Evolutionary conservation across 2,797 vertebrate genomes (phyloP).

Genomic region (Craterocephalus amniculus): DNA sequence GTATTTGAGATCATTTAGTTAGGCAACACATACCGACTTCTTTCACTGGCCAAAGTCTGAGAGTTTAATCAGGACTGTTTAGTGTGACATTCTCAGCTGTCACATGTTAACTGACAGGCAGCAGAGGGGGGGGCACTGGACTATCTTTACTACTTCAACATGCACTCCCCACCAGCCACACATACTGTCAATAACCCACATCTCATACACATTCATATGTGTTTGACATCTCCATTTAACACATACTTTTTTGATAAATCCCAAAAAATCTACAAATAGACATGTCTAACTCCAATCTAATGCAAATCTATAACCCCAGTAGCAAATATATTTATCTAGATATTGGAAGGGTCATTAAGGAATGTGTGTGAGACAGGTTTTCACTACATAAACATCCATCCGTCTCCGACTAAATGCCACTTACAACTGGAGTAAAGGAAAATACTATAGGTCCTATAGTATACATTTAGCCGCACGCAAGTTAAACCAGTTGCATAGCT

Average conservation of each 20-base stretch:
- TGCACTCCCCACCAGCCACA: background rate
- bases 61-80: conserved; percentile 51
- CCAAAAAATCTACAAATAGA: background rate
- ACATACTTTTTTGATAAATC: background rate
- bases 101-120: conserved; percentile 50
- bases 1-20: background rate
- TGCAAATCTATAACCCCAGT: no score
- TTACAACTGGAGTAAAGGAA: background rate
- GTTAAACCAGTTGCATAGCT: conserved; percentile 41
- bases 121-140: conserved; percentile 5
- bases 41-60: conserved; percentile 14
- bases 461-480: conserved; percentile 1
- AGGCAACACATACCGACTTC: background rate
- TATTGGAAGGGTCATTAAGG: background rate
- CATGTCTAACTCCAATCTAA: background rate
- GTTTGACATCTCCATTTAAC: background rate
- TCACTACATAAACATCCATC: conserved; percentile 18
- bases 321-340: background rate
- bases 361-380: background rate
- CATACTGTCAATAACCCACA: background rate
- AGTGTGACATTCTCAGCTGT: conserved; percentile 76
- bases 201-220: background rate
- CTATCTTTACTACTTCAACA: conserved; percentile 43
- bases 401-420: conserved; percentile 9
- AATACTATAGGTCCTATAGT: conserved; percentile 1